These are phyloP conservation scores for Nannospalax galili DNA, from an alignment of 2,113 vertebrate species.

Conservation along the genomic window DNA sequence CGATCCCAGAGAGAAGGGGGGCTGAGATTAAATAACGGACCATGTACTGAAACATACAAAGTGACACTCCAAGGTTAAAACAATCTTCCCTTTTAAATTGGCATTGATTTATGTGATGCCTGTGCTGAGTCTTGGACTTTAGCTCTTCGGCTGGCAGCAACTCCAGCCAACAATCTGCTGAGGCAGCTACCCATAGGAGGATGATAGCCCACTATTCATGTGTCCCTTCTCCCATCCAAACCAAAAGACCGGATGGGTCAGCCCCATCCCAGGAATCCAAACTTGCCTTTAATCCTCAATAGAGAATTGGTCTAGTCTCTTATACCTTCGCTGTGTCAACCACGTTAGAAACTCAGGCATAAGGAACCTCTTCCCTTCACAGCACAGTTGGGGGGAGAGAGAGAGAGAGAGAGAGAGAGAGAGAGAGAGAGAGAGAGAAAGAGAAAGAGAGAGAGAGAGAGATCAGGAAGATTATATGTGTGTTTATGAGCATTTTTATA, in stretches of 20 bases:
- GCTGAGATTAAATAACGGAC: constrained; percentile 56
- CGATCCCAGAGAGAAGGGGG: not conserved
- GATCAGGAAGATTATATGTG: not conserved
- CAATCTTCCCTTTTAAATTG: constrained; percentile 70
- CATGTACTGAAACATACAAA: constrained; percentile 60
- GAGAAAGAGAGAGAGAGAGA: not conserved
- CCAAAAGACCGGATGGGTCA: not conserved
- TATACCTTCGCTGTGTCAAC: not conserved
- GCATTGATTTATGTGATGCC: constrained; percentile 60
- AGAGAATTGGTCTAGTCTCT: not conserved
- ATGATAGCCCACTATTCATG: too few species aligned
- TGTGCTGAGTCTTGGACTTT: not conserved
- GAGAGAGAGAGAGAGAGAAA: not conserved
- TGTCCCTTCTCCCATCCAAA: not conserved
- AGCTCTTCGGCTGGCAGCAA: not conserved
- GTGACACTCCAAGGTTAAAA: constrained; percentile 68
- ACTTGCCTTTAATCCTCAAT: not conserved
- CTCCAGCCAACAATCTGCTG: constrained; percentile 20
- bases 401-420: not conserved
- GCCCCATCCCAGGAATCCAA: not conserved
- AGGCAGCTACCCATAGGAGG: not conserved
- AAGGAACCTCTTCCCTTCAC: not conserved
- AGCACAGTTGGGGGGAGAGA: not conserved
- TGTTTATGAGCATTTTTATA: constrained; percentile 34
- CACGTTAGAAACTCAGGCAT: not conserved